Evolutionary conservation across 2,113 vertebrate genomes (phyloP).

Genomic region (Pedionomus torquatus): DNA sequence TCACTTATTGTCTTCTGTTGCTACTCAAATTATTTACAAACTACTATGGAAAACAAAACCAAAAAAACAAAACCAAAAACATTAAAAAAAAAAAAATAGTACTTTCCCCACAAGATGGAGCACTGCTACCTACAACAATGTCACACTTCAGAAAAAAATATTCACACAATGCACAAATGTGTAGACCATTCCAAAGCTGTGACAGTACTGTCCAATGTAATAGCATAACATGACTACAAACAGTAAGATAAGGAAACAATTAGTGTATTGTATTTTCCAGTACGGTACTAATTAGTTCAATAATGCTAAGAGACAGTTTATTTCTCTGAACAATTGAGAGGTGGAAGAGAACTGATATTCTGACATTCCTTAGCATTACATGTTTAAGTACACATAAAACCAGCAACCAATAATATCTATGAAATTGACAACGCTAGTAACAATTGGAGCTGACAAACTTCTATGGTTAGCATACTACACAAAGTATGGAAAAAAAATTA

Average conservation of each 20-base stretch:
- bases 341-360: neutral
- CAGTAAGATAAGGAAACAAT: neutral
- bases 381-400: neutral
- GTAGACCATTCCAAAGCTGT: neutral
- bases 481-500: neutral
- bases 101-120: slow-evolving; percentile 22
- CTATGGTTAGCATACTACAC: neutral
- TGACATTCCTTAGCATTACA: neutral
- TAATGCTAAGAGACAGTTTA: neutral
- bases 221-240: neutral
- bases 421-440: neutral
- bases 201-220: neutral
- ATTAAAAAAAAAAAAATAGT: neutral
- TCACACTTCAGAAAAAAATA: neutral
- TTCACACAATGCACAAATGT: neutral
- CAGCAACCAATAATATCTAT: neutral
- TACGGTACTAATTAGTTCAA: neutral
- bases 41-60: neutral
- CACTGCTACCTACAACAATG: neutral
- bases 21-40: neutral
- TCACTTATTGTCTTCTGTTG: neutral
- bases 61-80: neutral
- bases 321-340: neutral
- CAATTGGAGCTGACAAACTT: neutral
- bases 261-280: neutral